Evolutionary conservation across 2,888 invertebrate genomes (phyloP).

Genomic region (Oasisia sp.): DNA sequence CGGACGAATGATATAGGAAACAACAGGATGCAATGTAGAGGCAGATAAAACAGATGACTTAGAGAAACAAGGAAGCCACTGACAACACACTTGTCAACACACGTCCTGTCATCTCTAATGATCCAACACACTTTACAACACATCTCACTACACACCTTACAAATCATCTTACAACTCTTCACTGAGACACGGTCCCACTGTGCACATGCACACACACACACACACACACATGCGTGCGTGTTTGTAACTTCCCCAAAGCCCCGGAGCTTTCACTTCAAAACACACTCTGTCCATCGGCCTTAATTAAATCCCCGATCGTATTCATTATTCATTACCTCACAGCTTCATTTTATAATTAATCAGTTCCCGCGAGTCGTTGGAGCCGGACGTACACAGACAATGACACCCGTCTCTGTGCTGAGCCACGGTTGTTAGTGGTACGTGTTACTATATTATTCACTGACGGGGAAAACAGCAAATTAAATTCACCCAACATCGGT

Average conservation of each 20-base stretch:
- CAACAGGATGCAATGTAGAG: no score
- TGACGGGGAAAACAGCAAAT: not conserved
- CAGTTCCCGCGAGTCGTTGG: not conserved
- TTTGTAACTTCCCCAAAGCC: not conserved
- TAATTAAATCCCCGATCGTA: slow-evolving; percentile 1
- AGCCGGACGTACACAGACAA: not conserved
- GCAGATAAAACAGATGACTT: no score
- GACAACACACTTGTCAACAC: no score
- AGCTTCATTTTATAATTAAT: not conserved
- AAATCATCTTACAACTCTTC: not conserved
- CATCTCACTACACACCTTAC: not conserved
- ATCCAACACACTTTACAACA: not conserved
- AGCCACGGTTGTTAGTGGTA: not conserved
- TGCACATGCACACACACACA: not conserved
- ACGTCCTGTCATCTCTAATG: no score
- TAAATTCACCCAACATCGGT: not conserved
- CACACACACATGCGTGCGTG: not conserved
- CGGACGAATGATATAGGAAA: not conserved
- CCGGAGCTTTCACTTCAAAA: slow-evolving; percentile 8
- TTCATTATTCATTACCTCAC: not conserved
- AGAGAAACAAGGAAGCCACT: no score
- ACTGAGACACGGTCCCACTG: not conserved
- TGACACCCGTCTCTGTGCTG: not conserved
- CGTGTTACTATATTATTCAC: not conserved
- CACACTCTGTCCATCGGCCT: not conserved